Conservation (phyloP, 1,140 invertebrate species). For the Apis laboriosa region DNA sequence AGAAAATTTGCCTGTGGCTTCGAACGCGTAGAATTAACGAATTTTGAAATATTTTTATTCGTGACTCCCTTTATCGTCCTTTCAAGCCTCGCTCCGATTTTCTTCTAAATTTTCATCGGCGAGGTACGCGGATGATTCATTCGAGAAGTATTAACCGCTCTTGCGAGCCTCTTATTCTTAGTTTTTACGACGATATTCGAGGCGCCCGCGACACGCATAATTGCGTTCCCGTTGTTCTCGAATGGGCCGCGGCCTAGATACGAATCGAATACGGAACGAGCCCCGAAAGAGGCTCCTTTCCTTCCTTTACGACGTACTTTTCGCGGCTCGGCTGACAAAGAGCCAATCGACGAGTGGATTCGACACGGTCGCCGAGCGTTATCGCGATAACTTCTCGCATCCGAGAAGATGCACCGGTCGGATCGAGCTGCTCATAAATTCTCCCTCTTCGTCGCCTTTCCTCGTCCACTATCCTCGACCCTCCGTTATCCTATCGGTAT, state of each 20-base stretch:
- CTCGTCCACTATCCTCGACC: neutral
- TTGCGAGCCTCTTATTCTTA: neutral
- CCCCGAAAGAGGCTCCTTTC: neutral
- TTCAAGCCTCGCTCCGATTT: no score
- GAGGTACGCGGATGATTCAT: neutral
- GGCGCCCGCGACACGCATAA: slow-evolving; percentile 9
- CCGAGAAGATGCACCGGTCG: neutral
- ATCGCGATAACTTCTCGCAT: slow-evolving; percentile 20
- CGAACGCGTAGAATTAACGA: slow-evolving; percentile 33
- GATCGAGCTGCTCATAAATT: slow-evolving; percentile 65
- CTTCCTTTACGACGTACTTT: slow-evolving; percentile 27
- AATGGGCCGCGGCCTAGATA: slow-evolving; percentile 6
- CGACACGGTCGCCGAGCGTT: neutral
- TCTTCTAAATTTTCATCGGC: neutral
- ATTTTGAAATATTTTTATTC: slow-evolving; percentile 46
- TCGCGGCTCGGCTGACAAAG: slow-evolving; percentile 25
- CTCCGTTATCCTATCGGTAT: neutral
- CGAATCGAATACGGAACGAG: slow-evolving; percentile 36
- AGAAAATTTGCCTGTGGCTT: slow-evolving; percentile 10
- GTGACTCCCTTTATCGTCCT: no score
- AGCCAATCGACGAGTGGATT: neutral
- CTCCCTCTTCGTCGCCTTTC: slow-evolving; percentile 18
- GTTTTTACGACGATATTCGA: slow-evolving; percentile 37
- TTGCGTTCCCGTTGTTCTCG: slow-evolving; percentile 18
- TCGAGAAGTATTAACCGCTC: neutral